Base-by-base conservation (phyloP, 2,797 vertebrate species). In the Dallia pectoralis region DNA sequence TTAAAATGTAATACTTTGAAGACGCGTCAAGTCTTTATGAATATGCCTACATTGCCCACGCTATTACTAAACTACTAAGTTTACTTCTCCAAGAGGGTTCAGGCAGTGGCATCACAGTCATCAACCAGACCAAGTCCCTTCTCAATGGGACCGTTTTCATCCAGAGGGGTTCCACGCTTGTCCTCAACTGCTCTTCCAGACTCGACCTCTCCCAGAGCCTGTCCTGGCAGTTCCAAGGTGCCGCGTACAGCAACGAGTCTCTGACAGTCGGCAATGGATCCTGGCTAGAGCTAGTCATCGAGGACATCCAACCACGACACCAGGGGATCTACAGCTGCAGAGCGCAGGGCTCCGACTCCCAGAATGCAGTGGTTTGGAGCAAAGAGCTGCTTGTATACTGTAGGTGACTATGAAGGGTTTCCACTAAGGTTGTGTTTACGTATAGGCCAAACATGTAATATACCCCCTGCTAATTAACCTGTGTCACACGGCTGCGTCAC, bases 311-410 rank as follows among this genome's bases (percentile, higher is more conserved):
- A 0, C 88, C 82, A 0, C 48, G 68, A 9, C 81, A 81, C 69
- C 94, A 96, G 75, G 95, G 94, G 19, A 89, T 90, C 70, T 96
- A 96, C 81, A 93, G 81, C 27, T 97, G 96, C 77, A 63, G 2
- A 5, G 92, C 91, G 32, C 70, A 48, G 36, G 93, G 95, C 84
- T 1, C 14, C 0, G 18, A 92, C n/a, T 93, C 91, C 3, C 70
- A 83, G 2, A 84, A 72, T 48, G 78, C 9, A 0, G 78, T 48
- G 22, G 78, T 69, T 4, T 79, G 70, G 70, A 93, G 87, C 79
- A 56, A 78, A 0, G 73, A 94, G 82, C 91, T 97, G 82, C 91
- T 96, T 7, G 94, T 97, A 16, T 97, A 96, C 88, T 90, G 96
- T 97, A 87, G 85, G 96, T 94, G 88, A n/a, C 62, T 7, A 11